phyloP scores from a whole-genome alignment of 2,113 vertebrate genomes.

The Paracanthobrama guichenoti region DNA sequence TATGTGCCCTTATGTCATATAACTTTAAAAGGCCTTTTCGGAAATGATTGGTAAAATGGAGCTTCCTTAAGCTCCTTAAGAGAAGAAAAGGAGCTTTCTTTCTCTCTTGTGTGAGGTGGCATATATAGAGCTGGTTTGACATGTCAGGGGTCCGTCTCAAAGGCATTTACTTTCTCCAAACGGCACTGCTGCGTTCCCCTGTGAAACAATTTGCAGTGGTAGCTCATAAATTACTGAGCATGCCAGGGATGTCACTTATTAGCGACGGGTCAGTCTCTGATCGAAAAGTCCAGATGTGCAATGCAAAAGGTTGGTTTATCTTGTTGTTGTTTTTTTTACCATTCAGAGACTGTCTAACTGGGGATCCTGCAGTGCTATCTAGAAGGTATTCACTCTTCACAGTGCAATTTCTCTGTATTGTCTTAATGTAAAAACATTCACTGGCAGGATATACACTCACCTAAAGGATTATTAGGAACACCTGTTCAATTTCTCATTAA shows the following conservation, averaged over 20 bases:
- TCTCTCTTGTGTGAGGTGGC: slow-evolving; percentile 25
- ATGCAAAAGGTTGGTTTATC: slow-evolving; percentile 64
- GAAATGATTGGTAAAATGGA: neutral
- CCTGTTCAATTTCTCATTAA: too few relatives aligned
- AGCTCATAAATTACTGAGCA: slow-evolving; percentile 70
- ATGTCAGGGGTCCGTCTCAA: slow-evolving; percentile 41
- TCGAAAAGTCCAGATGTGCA: slow-evolving; percentile 72
- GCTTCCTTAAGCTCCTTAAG: neutral
- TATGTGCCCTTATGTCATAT: neutral
- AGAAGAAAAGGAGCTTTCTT: neutral
- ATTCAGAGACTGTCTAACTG: slow-evolving; percentile 54
- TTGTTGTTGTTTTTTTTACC: slow-evolving; percentile 30
- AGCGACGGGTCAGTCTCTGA: slow-evolving; percentile 66
- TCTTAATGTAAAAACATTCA: neutral
- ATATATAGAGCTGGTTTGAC: slow-evolving; percentile 44
- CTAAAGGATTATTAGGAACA: too few relatives aligned
- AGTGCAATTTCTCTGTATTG: slow-evolving; percentile 35
- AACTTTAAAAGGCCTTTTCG: neutral
- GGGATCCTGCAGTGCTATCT: slow-evolving; percentile 29
- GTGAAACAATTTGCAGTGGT: slow-evolving; percentile 73
- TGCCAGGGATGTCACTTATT: slow-evolving; percentile 65
- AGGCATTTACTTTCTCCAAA: slow-evolving; percentile 50
- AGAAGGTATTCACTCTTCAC: slow-evolving; percentile 20
- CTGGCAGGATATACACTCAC: too few relatives aligned
- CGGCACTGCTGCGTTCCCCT: slow-evolving; percentile 58